Evolutionary conservation across 2,797 vertebrate species (phyloP), one percentile per base, ranked within the genome.

Genomic region (Cyclopterus lumpus): DNA sequence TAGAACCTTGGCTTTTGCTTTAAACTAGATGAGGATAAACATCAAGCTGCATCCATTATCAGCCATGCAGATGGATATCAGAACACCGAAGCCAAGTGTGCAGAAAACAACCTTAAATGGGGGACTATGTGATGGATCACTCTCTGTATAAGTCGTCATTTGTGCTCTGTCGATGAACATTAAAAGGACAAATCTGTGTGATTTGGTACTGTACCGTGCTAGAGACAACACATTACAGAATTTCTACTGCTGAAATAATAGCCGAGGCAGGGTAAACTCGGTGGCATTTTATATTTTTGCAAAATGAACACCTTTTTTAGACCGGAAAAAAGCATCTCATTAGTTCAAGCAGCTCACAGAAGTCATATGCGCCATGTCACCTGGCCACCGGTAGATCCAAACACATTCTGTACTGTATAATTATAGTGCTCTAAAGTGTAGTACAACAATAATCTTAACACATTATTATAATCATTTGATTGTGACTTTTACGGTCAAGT

Each of bases 101-200:
- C 63, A 58, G 64, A 79, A 65, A 77, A 54, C 18, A 48, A 67
- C 81, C 77, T 75, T 86, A 62, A 79, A 61, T 49, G 36, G 44
- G 70, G 8, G 48, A 62, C 68, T 44, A 58, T 71, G 18, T 61
- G 48, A 80, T 79, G 36, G 51, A 82, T 79, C 61, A 54, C 64
- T 42, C 65, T 8, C 18, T 73, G 40, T 44, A 18, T 63, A 71
- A 63, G 30, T 81, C 65, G 61, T 67, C 42, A 40, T 59, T 42
- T 74, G 28, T 60, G 26, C 46, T 67, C 48, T 57, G 60, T 54
- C 49, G 75, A 73, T 61, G 59, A 71, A 44, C 68, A 65, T 44
- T 73, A 55, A 75, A 77, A 68, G 38, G 54, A 67, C 4, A 38
- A 22, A 67, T 28, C 24, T 32, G 20, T 67, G 12, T 24, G 7